phyloP scores from a whole-genome alignment of 1,140 invertebrate genomes.

The Pomacea maculata region DNA sequence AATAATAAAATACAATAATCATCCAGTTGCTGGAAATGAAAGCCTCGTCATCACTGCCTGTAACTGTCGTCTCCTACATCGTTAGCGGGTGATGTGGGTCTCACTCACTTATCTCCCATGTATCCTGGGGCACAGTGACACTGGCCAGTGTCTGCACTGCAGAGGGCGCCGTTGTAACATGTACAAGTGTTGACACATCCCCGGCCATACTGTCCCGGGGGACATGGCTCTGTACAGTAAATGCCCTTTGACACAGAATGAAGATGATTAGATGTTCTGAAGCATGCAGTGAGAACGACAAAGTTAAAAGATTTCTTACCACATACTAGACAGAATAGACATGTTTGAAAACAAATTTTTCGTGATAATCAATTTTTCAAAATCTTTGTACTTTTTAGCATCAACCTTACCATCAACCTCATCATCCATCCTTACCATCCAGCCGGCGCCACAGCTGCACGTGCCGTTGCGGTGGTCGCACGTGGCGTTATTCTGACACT shows the following conservation, averaged over 20 bases:
- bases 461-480: constrained; percentile 87
- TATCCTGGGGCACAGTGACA: constrained; percentile 80
- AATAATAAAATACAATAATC: neutral
- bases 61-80: neutral
- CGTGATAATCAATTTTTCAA: neutral
- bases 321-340: neutral
- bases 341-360: neutral
- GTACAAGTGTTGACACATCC: constrained; percentile 81
- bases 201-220: constrained; percentile 69
- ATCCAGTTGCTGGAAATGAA: neutral
- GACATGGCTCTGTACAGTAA: constrained; percentile 72
- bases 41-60: no score
- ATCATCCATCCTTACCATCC: constrained; percentile 29
- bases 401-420: neutral
- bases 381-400: neutral
- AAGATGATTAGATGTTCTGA: neutral
- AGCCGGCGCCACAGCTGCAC: constrained; percentile 81
- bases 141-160: constrained; percentile 81
- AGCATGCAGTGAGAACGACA: no score
- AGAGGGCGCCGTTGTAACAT: constrained; percentile 81
- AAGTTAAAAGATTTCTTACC: no score
- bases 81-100: constrained; percentile 15
- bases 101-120: constrained; percentile 21
- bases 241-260: constrained; percentile 10
- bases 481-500: constrained; percentile 80